Evolutionary conservation across 2,797 vertebrate species (phyloP).

Genomic region (Pantherophis vulpinus): DNA sequence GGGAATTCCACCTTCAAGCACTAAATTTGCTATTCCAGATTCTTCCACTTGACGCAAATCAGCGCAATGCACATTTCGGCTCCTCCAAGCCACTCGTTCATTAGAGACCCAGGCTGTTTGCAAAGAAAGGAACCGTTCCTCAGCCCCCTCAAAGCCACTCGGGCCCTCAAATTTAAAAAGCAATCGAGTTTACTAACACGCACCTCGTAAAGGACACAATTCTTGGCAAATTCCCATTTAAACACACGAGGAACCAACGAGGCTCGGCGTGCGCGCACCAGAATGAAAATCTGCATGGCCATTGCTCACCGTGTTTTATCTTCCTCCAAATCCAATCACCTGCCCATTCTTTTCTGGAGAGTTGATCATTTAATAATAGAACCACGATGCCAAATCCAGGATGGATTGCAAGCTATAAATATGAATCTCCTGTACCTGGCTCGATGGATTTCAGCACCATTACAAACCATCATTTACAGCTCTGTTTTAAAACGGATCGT

Average conservation of each 20-base stretch:
- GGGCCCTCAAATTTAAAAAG: slow-evolving; percentile 76
- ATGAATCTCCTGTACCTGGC: slow-evolving; percentile 50
- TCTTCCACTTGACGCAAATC: slow-evolving; percentile 77
- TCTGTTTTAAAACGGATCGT: slow-evolving; percentile 66
- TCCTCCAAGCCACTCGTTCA: slow-evolving; percentile 65
- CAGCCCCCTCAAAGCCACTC: slow-evolving; percentile 67
- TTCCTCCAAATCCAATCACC: slow-evolving; percentile 2
- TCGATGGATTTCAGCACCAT: slow-evolving; percentile 52
- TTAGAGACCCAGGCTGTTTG: slow-evolving; percentile 68
- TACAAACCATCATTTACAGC: slow-evolving; percentile 41
- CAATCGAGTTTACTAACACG: slow-evolving; percentile 76
- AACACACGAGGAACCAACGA: slow-evolving; percentile 73
- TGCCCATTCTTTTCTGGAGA: not conserved
- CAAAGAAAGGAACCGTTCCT: slow-evolving; percentile 67
- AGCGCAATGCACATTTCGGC: slow-evolving; percentile 73
- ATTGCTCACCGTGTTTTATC: slow-evolving; percentile 31
- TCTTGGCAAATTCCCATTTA: slow-evolving; percentile 72
- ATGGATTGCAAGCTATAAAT: slow-evolving; percentile 60
- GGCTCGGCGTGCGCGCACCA: slow-evolving; percentile 56
- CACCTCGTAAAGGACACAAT: slow-evolving; percentile 67
- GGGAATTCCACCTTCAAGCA: slow-evolving; percentile 37
- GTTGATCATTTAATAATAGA: slow-evolving; percentile 31
- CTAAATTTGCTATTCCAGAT: slow-evolving; percentile 65
- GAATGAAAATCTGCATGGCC: slow-evolving; percentile 48
- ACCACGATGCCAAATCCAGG: slow-evolving; percentile 59